phyloP scores from a whole-genome alignment of 2,888 invertebrate genomes.

The Zonitis immaculata region DNA sequence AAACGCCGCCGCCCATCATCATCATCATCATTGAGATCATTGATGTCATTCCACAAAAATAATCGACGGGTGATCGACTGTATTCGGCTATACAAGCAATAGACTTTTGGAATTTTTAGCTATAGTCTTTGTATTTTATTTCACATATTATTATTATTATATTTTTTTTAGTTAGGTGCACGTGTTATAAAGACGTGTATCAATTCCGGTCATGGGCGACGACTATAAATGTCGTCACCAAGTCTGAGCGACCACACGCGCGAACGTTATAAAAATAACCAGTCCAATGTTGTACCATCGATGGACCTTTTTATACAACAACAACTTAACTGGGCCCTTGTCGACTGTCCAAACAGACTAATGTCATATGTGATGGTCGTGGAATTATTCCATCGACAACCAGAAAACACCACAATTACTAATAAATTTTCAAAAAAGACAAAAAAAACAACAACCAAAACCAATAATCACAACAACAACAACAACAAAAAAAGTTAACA shows the following conservation, averaged over 20 bases:
- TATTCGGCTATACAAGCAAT: too few relatives aligned
- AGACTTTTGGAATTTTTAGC: too few relatives aligned
- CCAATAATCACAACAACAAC: too few relatives aligned
- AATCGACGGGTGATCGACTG: not conserved
- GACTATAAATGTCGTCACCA: constrained; percentile 34
- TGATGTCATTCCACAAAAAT: not conserved
- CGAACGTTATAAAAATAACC: constrained; percentile 40
- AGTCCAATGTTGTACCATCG: constrained; percentile 32
- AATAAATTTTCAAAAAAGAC: not conserved
- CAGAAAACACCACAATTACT: not conserved
- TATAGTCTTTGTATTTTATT: too few relatives aligned
- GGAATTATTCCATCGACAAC: not conserved
- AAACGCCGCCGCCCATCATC: too few relatives aligned
- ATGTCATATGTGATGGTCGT: constrained; percentile 33
- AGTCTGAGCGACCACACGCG: constrained; percentile 37
- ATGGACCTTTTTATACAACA: constrained; percentile 33
- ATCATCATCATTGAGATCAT: not conserved
- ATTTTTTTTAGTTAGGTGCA: constrained; percentile 9
- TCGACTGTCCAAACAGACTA: constrained; percentile 41
- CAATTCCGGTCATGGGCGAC: constrained; percentile 25
- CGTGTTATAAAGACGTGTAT: constrained; percentile 24
- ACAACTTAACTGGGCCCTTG: constrained; percentile 37
- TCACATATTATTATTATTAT: too few relatives aligned
- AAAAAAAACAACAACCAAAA: not conserved
- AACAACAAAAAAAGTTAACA: too few relatives aligned